A percentile compares a stretch with the other conserved stretches of the same genome.
Evolutionary conservation across 2,797 vertebrate species (phyloP).

Genomic region (Siniperca undulata): DNA sequence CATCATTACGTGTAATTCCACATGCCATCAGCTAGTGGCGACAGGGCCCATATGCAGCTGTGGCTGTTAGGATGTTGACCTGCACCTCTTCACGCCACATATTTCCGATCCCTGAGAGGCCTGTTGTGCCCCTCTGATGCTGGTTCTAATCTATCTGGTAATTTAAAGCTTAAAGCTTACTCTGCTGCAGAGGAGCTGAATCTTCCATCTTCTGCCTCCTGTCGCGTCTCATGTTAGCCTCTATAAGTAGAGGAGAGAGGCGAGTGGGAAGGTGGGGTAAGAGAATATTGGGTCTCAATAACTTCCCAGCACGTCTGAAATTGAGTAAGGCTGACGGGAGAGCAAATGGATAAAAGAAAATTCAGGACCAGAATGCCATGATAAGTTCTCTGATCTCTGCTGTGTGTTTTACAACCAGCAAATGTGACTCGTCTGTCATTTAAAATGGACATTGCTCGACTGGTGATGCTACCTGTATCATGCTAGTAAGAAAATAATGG

Average conservation of each 20-base stretch:
- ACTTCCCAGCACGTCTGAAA: conserved; percentile 42
- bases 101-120: conserved; percentile 43
- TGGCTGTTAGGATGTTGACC: conserved; percentile 39
- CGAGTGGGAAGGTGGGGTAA: neutral
- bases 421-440: conserved; percentile 5
- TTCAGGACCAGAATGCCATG: neutral
- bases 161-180: conserved; percentile 47
- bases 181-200: conserved; percentile 27
- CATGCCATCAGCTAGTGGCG: conserved; percentile 26
- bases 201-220: conserved; percentile 49
- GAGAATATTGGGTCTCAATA: conserved; percentile 59
- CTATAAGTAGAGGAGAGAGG: conserved; percentile 6
- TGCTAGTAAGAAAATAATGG: neutral
- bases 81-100: conserved; percentile 28
- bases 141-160: conserved; percentile 50
- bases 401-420: conserved; percentile 15
- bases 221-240: conserved; percentile 45
- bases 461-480: neutral
- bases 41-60: conserved; percentile 21
- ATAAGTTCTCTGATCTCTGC: conserved; percentile 23
- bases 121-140: conserved; percentile 26
- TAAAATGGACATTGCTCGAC: neutral
- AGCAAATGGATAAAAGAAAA: conserved; percentile 23
- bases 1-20: conserved; percentile 42
- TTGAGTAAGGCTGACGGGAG: conserved; percentile 7